Percentiles rank a stretch among this genome's conserved stretches.
Evolutionary conservation across 1,140 invertebrate species (phyloP).

Genomic region (Drosophila santomea): DNA sequence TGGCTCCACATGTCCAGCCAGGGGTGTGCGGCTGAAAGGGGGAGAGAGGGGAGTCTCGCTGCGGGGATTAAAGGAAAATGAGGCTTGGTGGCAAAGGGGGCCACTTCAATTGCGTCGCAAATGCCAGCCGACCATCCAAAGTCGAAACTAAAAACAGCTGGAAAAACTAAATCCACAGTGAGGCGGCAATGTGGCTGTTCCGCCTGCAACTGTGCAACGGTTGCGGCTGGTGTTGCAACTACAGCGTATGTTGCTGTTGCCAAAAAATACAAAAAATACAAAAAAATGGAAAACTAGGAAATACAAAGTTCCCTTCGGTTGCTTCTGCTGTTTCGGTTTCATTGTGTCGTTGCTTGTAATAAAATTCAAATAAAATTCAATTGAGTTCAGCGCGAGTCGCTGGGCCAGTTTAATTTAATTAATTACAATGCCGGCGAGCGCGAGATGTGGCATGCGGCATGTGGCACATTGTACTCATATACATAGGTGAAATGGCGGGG

Average conservation of each 20-base stretch:
- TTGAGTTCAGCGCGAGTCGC: conserved; percentile 73
- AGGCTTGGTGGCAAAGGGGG: neutral
- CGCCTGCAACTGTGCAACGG: neutral
- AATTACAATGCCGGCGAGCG: conserved; percentile 57
- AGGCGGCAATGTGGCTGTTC: conserved; percentile 15
- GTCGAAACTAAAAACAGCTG: conserved; percentile 60
- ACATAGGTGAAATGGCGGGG: no score
- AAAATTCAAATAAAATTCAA: conserved; percentile 84
- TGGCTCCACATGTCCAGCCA: conserved; percentile 74
- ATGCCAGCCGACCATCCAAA: conserved; percentile 45
- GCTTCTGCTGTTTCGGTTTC: conserved; percentile 8
- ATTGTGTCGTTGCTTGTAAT: conserved; percentile 62
- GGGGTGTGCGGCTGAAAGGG: neutral
- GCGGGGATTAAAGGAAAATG: conserved; percentile 1
- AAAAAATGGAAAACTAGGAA: neutral
- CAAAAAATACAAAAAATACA: conserved; percentile 24
- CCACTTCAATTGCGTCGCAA: conserved; percentile 73
- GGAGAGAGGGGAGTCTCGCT: neutral
- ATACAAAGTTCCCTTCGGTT: no score
- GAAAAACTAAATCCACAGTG: conserved; percentile 41
- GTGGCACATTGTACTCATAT: conserved; percentile 3
- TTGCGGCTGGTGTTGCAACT: neutral
- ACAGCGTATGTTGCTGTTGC: neutral
- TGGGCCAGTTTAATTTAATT: conserved; percentile 80
- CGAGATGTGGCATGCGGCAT: conserved; percentile 21